These are phyloP conservation scores for Ameiurus melas DNA, from an alignment of 2,113 vertebrate species.

Conservation along the genomic window DNA sequence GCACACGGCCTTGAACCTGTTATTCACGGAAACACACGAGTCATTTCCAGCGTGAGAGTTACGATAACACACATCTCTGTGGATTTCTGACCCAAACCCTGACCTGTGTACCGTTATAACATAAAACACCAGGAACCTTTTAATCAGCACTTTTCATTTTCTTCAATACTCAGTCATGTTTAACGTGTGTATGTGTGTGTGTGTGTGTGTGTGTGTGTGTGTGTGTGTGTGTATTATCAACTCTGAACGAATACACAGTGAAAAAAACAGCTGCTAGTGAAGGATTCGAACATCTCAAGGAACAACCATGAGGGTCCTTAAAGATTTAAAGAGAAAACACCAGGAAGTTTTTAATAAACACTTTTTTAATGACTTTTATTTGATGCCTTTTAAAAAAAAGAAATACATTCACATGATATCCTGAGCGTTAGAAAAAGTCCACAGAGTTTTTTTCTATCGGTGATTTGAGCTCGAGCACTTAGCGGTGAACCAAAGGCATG, in stretches of 20 bases:
- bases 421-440: background rate
- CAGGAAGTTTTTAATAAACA: background rate
- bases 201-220: too few species aligned
- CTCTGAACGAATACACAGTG: background rate
- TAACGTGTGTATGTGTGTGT: too few species aligned
- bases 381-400: background rate
- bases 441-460: background rate
- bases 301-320: background rate
- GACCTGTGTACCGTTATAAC: background rate
- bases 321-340: background rate
- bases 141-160: background rate
- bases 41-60: background rate
- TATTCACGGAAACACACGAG: background rate
- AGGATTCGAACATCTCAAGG: background rate
- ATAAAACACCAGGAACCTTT: background rate
- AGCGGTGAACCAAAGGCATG: slow-evolving; percentile 12
- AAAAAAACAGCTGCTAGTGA: background rate
- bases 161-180: too few species aligned
- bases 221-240: background rate
- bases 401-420: background rate
- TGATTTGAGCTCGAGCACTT: slow-evolving; percentile 3
- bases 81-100: background rate
- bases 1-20: background rate
- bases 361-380: background rate
- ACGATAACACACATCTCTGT: background rate